phyloP scores from a whole-genome alignment of 2,888 invertebrate genomes.

The Rhagophthalmus giganteus region DNA sequence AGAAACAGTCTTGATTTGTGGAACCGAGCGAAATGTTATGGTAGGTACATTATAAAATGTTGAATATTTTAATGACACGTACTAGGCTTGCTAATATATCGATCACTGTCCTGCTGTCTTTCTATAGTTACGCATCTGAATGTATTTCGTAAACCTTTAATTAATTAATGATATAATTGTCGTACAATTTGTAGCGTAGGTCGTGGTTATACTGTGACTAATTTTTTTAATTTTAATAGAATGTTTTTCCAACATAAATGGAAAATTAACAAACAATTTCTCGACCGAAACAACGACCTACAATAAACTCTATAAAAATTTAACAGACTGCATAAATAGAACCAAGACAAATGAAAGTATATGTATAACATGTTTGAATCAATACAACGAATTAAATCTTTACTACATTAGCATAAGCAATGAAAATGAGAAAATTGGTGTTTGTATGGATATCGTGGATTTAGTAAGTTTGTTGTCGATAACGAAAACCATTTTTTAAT shows the following conservation, averaged over 20 bases:
- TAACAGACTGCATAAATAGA: constrained; percentile 55
- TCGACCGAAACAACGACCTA: constrained; percentile 60
- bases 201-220: neutral
- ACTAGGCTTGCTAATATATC: neutral
- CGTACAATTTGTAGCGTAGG: neutral
- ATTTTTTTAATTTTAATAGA: too few relatives aligned
- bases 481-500: neutral
- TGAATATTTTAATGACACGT: neutral
- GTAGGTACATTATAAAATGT: too few relatives aligned
- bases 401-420: constrained; percentile 63
- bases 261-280: constrained; percentile 49
- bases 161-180: too few relatives aligned
- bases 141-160: too few relatives aligned
- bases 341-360: constrained; percentile 51
- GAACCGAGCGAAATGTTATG: constrained; percentile 65
- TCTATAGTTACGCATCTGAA: neutral
- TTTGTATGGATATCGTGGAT: constrained; percentile 72
- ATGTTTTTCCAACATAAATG: constrained; percentile 60
- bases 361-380: constrained; percentile 61
- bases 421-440: constrained; percentile 61
- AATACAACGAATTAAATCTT: constrained; percentile 60
- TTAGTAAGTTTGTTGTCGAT: constrained; percentile 56
- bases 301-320: constrained; percentile 55
- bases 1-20: constrained; percentile 61
- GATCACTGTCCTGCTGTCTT: neutral